phyloP scores from a whole-genome alignment of 2,113 vertebrate species.

The Pluvianellus socialis region DNA sequence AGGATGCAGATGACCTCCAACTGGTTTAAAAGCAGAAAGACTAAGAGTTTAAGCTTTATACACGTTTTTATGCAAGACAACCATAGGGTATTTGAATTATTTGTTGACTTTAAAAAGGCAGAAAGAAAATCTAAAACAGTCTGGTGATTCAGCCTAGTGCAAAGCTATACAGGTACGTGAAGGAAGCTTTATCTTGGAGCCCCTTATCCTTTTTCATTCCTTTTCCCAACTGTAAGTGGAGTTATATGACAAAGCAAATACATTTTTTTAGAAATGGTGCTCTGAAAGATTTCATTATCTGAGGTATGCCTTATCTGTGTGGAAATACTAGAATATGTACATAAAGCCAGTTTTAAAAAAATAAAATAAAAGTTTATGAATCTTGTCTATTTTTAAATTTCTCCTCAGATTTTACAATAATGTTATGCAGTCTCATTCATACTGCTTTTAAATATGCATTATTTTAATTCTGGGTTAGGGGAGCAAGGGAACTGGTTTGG shows the following conservation, averaged over 20 bases:
- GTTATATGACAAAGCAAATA: constrained; percentile 40
- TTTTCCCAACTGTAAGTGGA: background rate
- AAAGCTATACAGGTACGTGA: background rate
- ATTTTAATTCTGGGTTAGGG: background rate
- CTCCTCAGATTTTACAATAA: background rate
- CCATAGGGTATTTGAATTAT: background rate
- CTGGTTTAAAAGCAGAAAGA: background rate
- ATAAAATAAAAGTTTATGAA: background rate
- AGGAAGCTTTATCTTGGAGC: background rate
- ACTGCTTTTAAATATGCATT: background rate
- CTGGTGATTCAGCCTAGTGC: background rate
- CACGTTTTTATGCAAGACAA: background rate
- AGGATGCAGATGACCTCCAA: background rate
- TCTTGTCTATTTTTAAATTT: background rate
- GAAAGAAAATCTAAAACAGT: background rate
- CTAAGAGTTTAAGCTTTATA: background rate
- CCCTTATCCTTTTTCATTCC: background rate
- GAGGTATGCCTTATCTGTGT: background rate
- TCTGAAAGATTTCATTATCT: background rate
- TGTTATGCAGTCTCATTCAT: background rate
- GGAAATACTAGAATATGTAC: background rate
- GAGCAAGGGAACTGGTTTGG: background rate
- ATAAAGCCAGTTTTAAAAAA: background rate
- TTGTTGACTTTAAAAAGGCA: background rate
- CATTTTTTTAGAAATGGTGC: background rate